Base-by-base conservation (phyloP, 1,140 invertebrate species). In the Callitettix versicolor region DNA sequence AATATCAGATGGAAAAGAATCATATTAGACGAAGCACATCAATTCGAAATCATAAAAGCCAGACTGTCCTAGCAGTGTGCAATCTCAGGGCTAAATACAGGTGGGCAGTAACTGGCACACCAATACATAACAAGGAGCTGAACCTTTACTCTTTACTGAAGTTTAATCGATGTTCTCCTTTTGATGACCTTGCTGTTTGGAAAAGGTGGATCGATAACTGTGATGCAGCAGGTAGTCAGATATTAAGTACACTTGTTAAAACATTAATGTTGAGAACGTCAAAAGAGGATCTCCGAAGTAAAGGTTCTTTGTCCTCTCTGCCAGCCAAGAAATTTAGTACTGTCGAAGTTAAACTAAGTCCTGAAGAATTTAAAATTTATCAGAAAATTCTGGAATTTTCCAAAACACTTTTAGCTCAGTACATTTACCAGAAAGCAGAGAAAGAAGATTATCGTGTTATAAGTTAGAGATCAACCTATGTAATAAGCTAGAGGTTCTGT, bases 41-140 rank as follows among this genome's bases (percentile, higher is more conserved):
- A 79, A 85, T 98, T 5, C 81, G 93, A 56, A 98, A 98, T 73
- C 77, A 85, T 63, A 93, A 88, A 69, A 81, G 84, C 15, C 71
- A 80, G 50, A 83, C 80, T 0, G 83, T 87, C 1, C 62, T 78
- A 61, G 82, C 86, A 0, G 83, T 86, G 0, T 87, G 80, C 66
- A 66, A 68, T 12, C 66, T 97, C 3, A 59, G 62, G 0, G 79
- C 74, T 0, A 70, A 67, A 42, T 75, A 78, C 24, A 77, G 89
- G 40, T 97, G 92, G 92, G 83, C 80, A 0, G 72, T 98, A 1
- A 95, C 93, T 6, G 95, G 95, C 11, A 98, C 95, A 0, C 94
- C 94, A 0, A 85, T 98, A 49, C 94, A 98, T 60, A 98, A 98
- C 67, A 87, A 91, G 67, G 83, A 93, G 64, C 67, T 85, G 36